These are phyloP conservation scores for Lutjanus campechanus DNA, from an alignment of 2,797 vertebrate species.

Conservation along the genomic window DNA sequence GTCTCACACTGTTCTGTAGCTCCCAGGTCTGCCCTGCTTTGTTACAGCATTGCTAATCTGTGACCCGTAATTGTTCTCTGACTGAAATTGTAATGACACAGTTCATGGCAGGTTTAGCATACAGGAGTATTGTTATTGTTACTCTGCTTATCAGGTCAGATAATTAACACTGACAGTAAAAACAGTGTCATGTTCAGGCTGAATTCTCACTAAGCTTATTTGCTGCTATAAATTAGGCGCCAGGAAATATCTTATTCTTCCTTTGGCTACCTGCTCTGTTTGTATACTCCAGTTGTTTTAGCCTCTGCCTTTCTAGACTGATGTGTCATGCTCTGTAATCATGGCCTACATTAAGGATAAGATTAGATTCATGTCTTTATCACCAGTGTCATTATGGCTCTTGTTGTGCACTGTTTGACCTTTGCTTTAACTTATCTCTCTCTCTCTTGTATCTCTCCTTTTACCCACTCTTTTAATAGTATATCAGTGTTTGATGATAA, in stretches of 20 bases:
- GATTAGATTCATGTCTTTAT: background rate
- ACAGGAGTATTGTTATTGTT: background rate
- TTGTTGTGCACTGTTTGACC: background rate
- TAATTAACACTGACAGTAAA: background rate
- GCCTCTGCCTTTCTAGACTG: background rate
- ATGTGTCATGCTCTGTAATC: background rate
- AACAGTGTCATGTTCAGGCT: background rate
- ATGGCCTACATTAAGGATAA: background rate
- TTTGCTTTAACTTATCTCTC: background rate
- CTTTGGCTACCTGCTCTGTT: background rate
- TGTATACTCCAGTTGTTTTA: slow-evolving; percentile 5
- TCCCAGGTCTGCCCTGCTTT: background rate
- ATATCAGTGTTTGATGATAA: background rate
- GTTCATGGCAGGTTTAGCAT: slow-evolving; percentile 19
- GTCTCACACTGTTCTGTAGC: background rate
- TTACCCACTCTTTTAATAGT: background rate
- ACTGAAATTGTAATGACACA: slow-evolving; percentile 15
- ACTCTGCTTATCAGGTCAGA: background rate
- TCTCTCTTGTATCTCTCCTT: background rate
- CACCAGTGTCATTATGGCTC: background rate
- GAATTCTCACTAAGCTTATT: slow-evolving; percentile 17
- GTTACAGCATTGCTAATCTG: slow-evolving; percentile 6
- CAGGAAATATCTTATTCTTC: background rate
- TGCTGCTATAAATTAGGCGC: background rate
- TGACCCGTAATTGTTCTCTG: slow-evolving; percentile 29